Evolutionary conservation across 2,797 vertebrate genomes (phyloP).

Genomic region (Galagoides demidoff): DNA sequence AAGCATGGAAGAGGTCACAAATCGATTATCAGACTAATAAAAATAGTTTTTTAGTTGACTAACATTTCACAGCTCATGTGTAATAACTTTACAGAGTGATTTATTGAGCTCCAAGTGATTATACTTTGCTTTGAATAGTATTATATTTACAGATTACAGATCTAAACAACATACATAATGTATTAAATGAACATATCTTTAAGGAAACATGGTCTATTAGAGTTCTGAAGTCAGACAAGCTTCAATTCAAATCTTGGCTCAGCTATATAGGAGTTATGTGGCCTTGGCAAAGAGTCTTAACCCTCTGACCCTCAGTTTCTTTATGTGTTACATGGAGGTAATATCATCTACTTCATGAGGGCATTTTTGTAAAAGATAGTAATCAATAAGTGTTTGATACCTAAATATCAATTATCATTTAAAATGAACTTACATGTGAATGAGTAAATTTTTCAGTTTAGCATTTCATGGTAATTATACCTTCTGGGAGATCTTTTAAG

Average conservation of each 20-base stretch:
- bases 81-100: constrained; percentile 2
- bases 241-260: constrained; percentile 42
- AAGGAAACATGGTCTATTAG: neutral
- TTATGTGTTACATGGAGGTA: constrained; percentile 27
- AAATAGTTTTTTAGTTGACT: neutral
- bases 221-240: neutral
- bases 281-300: neutral
- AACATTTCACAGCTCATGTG: neutral
- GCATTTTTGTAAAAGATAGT: neutral
- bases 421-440: constrained; percentile 6
- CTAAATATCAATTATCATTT: constrained; percentile 38
- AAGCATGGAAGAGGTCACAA: neutral
- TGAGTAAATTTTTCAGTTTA: neutral
- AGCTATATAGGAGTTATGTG: neutral
- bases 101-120: constrained; percentile 31
- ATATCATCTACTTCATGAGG: neutral
- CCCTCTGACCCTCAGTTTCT: constrained; percentile 17
- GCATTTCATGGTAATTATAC: neutral
- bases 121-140: constrained; percentile 23
- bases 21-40: neutral
- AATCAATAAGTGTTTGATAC: neutral
- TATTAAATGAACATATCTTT: neutral
- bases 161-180: constrained; percentile 8
- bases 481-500: neutral
- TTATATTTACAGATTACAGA: neutral